phyloP scores from a whole-genome alignment of 2,797 vertebrate species.

The Ispidina lecontei region DNA sequence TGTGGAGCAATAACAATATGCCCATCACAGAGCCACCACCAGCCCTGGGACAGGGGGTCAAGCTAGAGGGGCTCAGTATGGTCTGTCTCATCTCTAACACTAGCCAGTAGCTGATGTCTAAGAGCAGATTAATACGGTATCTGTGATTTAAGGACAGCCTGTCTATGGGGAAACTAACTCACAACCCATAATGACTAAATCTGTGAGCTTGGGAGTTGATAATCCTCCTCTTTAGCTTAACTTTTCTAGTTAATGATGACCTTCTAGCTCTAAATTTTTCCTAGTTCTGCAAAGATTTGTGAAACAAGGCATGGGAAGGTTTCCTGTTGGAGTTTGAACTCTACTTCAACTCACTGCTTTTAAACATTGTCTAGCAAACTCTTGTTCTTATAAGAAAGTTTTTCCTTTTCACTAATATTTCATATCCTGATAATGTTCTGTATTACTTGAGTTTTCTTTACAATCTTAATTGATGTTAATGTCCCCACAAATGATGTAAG shows the following conservation, averaged over 20 bases:
- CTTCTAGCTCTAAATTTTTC: neutral
- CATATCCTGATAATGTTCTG: neutral
- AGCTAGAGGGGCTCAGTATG: neutral
- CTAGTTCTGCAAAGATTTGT: neutral
- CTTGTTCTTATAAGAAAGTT: neutral
- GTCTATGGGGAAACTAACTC: neutral
- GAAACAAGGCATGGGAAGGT: neutral
- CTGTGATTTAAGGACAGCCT: neutral
- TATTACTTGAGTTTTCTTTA: neutral
- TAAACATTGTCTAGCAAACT: neutral
- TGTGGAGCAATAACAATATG: neutral
- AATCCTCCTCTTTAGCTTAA: neutral
- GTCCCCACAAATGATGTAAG: neutral
- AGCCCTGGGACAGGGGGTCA: accelerated
- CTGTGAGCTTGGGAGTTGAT: neutral
- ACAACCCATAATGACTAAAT: neutral
- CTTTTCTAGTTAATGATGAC: neutral
- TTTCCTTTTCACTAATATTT: neutral
- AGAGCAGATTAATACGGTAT: neutral
- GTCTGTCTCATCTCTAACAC: neutral
- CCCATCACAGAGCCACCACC: neutral
- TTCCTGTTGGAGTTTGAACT: neutral
- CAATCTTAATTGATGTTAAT: neutral
- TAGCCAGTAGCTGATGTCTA: neutral
- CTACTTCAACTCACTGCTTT: neutral